Evolutionary conservation across 2,113 vertebrate species (phyloP), one percentile per base, ranked within the genome.

Genomic region (Psittacula cyanocephala): DNA sequence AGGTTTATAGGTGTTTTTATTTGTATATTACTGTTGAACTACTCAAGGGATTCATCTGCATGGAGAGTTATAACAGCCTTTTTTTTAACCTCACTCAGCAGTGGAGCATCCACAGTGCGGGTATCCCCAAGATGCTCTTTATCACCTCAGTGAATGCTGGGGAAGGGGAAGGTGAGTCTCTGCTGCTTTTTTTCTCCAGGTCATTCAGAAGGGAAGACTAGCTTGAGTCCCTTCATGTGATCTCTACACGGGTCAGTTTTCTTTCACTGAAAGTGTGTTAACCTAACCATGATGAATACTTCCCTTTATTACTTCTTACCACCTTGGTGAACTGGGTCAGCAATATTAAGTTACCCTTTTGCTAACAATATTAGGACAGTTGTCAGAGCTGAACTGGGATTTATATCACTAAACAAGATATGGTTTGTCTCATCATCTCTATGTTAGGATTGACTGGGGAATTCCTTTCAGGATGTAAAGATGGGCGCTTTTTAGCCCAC

Each of bases 71-170:
- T 17, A 59, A 47, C 7, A 70, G 28, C 2, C 16, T 39, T n/a
- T 41, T 10, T 10, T 22, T 3, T 3, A 4, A 24, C n/a, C 8
- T 5, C 18, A 10, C 11, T 17, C 23, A 47, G 17, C 16, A 49
- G 31, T 10, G 17, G 20, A 19, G 13, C 47, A 39, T 11, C 17
- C 31, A 43, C 10, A 41, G n/a, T 35, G 7, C 9, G 29, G 64
- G 28, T 53, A 55, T 7, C 19, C 13, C 65, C 68, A 60, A 50
- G 25, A 55, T n/a, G 16, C 4, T 31, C 7, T 50, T 46, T 49
- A n/a, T 13, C 10, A 29, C 2, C 0, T 28, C 22, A 49, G 0
- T 28, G 47, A 64, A n/a, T 57, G 8, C 7, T 64, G 31, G 11
- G 18, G 60, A 17, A 53, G 28, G 6, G 17, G 13, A 4, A 75